These are phyloP conservation scores for Scolanthus callimorphus DNA, from an alignment of 92 coral and sea anemone species.

Conservation along the genomic window DNA sequence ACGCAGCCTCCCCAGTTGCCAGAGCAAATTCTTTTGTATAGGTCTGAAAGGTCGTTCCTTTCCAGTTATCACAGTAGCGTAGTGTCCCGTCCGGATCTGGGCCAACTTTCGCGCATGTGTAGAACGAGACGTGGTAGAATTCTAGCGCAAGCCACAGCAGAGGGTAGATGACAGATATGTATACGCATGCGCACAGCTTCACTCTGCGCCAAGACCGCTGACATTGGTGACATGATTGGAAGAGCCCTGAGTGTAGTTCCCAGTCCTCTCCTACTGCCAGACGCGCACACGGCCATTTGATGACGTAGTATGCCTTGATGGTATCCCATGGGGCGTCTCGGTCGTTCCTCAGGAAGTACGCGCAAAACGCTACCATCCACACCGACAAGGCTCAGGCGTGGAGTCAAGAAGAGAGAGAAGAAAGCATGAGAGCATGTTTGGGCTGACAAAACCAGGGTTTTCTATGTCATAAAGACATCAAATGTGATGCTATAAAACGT, in stretches of 20 bases:
- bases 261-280: slow-evolving; percentile 4
- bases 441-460: too few relatives aligned
- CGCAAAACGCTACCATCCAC: slow-evolving; percentile 6
- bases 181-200: slow-evolving; percentile 7
- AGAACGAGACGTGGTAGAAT: slow-evolving; percentile 10
- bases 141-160: slow-evolving; percentile 31
- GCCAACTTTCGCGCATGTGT: slow-evolving; percentile 42
- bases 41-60: not conserved
- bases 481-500: too few relatives aligned
- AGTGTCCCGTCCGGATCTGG: slow-evolving; percentile 9
- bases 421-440: too few relatives aligned
- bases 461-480: too few relatives aligned
- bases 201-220: slow-evolving; percentile 16
- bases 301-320: slow-evolving; percentile 22
- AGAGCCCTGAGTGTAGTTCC: slow-evolving; percentile 15
- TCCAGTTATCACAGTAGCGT: slow-evolving; percentile 5
- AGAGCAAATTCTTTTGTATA: not conserved
- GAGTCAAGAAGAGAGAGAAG: too few relatives aligned
- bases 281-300: slow-evolving; percentile 15
- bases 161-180: slow-evolving; percentile 22
- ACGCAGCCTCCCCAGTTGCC: not conserved
- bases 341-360: slow-evolving; percentile 4
- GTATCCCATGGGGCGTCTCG: slow-evolving; percentile 10
- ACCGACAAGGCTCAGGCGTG: slow-evolving; percentile 5
- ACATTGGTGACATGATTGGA: slow-evolving; percentile 18